Base-by-base conservation (phyloP, 2,888 invertebrate genomes). In the Chydorus sphaericus region DNA sequence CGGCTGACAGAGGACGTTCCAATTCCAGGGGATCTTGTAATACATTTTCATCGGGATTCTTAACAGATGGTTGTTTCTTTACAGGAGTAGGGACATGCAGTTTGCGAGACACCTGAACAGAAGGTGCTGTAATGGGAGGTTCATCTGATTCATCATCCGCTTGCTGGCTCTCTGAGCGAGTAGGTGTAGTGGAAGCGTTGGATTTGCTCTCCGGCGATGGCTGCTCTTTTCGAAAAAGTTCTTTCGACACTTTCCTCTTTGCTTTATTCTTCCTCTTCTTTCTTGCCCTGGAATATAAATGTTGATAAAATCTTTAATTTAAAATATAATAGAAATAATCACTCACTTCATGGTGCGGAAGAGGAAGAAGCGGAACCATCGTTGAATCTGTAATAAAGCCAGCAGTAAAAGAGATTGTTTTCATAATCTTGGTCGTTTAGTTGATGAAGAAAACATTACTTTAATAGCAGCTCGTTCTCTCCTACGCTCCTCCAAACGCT, bases 341-440 rank as follows among this genome's bases (percentile, higher is more conserved):
- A n/a, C n/a, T n/a, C n/a, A n/a, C n/a, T n/a, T 48, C 26, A 48
- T 49, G 11, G 38, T 29, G 11, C 55, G 48, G 20, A 55, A 49
- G 28, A 55, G 48, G 31, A 48, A 30, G 48, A 48, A 49, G n/a
- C 55, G 48, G 20, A 48, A 55, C 48, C 48, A 48, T 20, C 55
- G 55, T 26, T 55, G 55, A 8, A 55, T 55, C n/a, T n/a, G n/a
- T n/a, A n/a, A n/a, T n/a, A n/a, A n/a, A n/a, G n/a, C n/a, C n/a
- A n/a, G n/a, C n/a, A n/a, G n/a, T n/a, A n/a, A n/a, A n/a, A n/a
- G n/a, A n/a, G n/a, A n/a, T n/a, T n/a, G n/a, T n/a, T n/a, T n/a
- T n/a, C n/a, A n/a, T n/a, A n/a, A n/a, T n/a, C n/a, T n/a, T n/a
- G n/a, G n/a, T n/a, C n/a, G n/a, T n/a, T n/a, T n/a, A n/a, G n/a